Base-by-base conservation (phyloP, 2,113 vertebrate species). In the Rana temporaria region DNA sequence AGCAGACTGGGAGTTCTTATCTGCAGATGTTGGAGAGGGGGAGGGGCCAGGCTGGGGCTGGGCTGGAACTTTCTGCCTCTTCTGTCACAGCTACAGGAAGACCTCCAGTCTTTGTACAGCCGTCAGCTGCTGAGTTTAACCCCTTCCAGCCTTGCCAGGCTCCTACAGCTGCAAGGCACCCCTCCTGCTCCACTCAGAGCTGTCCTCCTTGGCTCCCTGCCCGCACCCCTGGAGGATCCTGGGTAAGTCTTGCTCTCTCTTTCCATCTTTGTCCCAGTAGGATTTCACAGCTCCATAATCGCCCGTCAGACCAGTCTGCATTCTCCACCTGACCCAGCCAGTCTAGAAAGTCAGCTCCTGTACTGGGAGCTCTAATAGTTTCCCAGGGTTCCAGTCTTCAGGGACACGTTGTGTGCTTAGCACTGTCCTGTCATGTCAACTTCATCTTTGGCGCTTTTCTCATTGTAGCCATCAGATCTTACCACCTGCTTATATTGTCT, bases 51-150 rank as follows among this genome's bases (percentile, higher is more conserved):
- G 6, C 57, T 32, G 79, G 79, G 68, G 68, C 30, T 32, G 79
- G 79, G 57, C 53, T 57, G 19, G 22, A 57, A 64, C 18, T 63
- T 64, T 73, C 69, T 82, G 24, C 48, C n/a, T 30, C 16, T 62
- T 74, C 69, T 73, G 69, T 73, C 68, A 64, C 79, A 20, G 64
- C 38, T 74, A 2, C 70, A 82, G 70, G 60, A 66, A 65, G 42
- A 65, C 69, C 70, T 74, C 38, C 69, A 66, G 55, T 24, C 48
- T 34, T 19, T 65, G 59, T 55, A 34, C 5, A 53, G 34, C 24
- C 68, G 20, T 81, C 79, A 81, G 79, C 68, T 73, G 79, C 16
- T 64, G 6, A 11, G 1, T 60, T 72, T 82, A 56, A 82, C 79
- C 70, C 79, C 68, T 72, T 66, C 4, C 5, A 38, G 56, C 30